Evolutionary conservation across 1,140 invertebrate species (phyloP), one percentile per base, ranked within the genome.

Genomic region (roundworm (Caenorhabditis elegans)): DNA sequence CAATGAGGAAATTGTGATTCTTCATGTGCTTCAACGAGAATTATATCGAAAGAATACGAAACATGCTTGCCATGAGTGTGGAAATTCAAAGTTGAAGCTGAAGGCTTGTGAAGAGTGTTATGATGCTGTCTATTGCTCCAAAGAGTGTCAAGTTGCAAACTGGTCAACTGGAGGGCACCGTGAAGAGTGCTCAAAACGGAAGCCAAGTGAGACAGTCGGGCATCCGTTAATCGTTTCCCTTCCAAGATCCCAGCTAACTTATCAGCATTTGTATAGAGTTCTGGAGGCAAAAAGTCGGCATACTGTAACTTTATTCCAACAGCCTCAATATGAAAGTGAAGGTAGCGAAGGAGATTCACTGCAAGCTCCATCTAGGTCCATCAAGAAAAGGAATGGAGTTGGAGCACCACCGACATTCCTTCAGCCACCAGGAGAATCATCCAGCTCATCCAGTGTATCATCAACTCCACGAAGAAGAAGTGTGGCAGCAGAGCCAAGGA

Each of bases 221-320:
- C 88, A 87, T 49, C 92, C 92, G 5, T 92, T 92, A 86, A 90
- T 92, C 46, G 84, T 92, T 78, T 91, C 90, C 80, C 49, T 92
- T 22, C 91, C 91, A 22, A 84, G 90, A 49, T 91, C 90, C n/a
- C 86, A 91, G 34, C 88, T 89, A 15, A 92, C 92, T 6, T 92
- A 90, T 84, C 86, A 88, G n/a, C 86, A 90, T 28, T 76, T 92
- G 8, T 87, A 87, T 39, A 81, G 88, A 24, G 86, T 91, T 31
- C 89, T 92, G 86, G 91, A 91, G 84, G 88, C 88, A n/a, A 91
- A 89, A 86, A 89, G 91, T 48, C 90, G 90, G 89, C 90, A 48
- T 77, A 76, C 47, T 22, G 65, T 81, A 22, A 55, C 60, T 55
- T 22, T 78, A 76, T 65, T 76, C 76, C 76, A 53, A 49, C 76